Base-by-base conservation (phyloP, 2,113 vertebrate genomes). In the Vimba vimba region DNA sequence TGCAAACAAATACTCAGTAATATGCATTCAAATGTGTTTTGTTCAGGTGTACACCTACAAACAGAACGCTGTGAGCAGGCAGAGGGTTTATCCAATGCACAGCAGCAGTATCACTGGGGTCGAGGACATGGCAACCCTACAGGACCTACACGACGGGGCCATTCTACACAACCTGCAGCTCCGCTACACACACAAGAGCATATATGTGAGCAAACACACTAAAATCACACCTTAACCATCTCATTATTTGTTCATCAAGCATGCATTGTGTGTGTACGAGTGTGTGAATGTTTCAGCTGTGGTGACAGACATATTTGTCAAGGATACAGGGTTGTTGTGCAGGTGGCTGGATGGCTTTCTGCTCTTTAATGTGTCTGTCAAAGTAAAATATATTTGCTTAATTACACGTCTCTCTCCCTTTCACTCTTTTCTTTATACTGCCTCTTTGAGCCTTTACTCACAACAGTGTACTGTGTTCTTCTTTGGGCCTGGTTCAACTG, bases 81-180 rank as follows among this genome's bases (percentile, higher is more conserved):
- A 98, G 92, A 97, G 98, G 92, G 97, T 98, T 84, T 96, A 94
- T 0, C 90, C 94, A 15, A 98, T 99, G 97, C 96, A 97, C 90
- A 93, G 91, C 74, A 93, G 91, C 85, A 95, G 95, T 12, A 7
- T 91, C 50, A 86, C 90, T 21, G 96, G 96, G 0, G 96, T 99
- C 89, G 97, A 99, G 88, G 97, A 99, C 93, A 99, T 99, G 98
- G 96, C 97, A 21, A 76, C 93, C 0, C 92, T 99, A 2, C 85
- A 95, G 9, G 97, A 99, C 89, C 97, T 99, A 1, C 98, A 99
- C 0, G 97, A 97, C 4, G 98, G 98, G 0, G 96, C 98, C 90
- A 98, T 99, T 92, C 96, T 98, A 96, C 94, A 98, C 93, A 99
- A 99, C 92, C 91, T 99, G 9, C 95, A 94, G 92, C 96, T 96